phyloP scores from a whole-genome alignment of 2,113 vertebrate genomes.

The Microtus richardsoni region DNA sequence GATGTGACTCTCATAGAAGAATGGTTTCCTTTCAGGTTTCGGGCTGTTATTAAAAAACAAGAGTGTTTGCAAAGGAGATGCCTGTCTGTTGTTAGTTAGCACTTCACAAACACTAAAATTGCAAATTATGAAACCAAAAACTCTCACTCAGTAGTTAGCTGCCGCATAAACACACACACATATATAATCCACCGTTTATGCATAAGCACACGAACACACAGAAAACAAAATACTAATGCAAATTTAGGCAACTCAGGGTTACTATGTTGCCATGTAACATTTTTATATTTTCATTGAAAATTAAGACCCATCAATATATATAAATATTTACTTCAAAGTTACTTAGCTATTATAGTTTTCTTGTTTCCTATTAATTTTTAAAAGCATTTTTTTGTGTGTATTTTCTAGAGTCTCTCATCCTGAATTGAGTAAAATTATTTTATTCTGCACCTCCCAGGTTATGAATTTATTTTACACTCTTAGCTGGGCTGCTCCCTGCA shows the following conservation, averaged over 20 bases:
- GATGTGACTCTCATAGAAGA: conserved; percentile 33
- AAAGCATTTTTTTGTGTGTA: background rate
- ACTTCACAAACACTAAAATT: conserved; percentile 19
- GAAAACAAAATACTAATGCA: background rate
- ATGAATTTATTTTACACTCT: conserved; percentile 5
- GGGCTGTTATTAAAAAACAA: conserved; percentile 46
- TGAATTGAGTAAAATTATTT: conserved; percentile 13
- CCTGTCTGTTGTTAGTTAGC: background rate
- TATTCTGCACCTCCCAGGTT: background rate
- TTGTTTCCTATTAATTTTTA: conserved; percentile 35
- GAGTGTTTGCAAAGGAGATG: conserved; percentile 5
- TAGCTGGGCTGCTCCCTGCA: background rate
- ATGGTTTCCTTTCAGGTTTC: background rate
- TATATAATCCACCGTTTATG: background rate
- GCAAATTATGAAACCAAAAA: background rate
- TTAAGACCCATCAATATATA: background rate
- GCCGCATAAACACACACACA: background rate
- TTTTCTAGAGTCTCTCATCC: background rate
- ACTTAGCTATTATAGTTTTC: conserved; percentile 32
- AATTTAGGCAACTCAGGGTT: background rate
- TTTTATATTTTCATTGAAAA: background rate
- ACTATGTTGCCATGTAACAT: background rate
- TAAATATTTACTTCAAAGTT: background rate
- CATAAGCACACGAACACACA: fast-evolving
- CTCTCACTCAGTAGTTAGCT: background rate